Percentiles rank a stretch among this genome's conserved stretches.
Conservation (phyloP, 2,888 invertebrate genomes). For the Epinotia nisella region DNA sequence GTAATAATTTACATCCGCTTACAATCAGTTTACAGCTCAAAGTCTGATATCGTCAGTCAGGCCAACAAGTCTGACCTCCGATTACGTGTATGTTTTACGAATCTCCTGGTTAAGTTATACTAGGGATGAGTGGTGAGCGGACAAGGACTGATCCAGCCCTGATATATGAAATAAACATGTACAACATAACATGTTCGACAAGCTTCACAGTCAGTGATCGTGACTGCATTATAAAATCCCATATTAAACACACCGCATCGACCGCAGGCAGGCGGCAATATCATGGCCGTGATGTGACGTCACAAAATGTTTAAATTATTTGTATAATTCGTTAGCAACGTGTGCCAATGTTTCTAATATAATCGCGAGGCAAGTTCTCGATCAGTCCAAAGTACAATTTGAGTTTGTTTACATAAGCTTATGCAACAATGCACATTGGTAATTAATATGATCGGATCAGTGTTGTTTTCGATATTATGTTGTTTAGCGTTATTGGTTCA, state of each 20-base stretch:
- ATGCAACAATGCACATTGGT: conserved; percentile 24
- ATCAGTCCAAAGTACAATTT: conserved; percentile 30
- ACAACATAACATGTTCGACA: conserved; percentile 6
- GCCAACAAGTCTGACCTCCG: background rate
- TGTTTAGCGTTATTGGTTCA: conserved; percentile 1
- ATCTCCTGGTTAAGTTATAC: background rate
- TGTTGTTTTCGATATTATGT: conserved; percentile 18
- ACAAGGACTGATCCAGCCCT: background rate
- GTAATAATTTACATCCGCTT: background rate
- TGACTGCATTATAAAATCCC: conserved; percentile 33
- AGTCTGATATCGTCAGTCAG: background rate
- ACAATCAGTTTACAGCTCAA: background rate
- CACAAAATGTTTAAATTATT: conserved; percentile 21
- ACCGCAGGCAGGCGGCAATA: background rate
- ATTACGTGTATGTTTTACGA: background rate
- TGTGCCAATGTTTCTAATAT: conserved; percentile 12
- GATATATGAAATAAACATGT: conserved; percentile 13
- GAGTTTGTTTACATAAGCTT: conserved; percentile 28
- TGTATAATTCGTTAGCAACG: conserved; percentile 12
- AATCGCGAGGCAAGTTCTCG: background rate
- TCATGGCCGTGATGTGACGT: conserved; percentile 28
- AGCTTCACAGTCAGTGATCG: conserved; percentile 9
- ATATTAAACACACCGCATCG: conserved; percentile 16
- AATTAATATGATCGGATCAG: conserved; percentile 2
- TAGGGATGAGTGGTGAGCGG: background rate